Conservation (phyloP, 37 sponge, comb jelly and placozoan genomes). For the Crambe crambe region DNA sequence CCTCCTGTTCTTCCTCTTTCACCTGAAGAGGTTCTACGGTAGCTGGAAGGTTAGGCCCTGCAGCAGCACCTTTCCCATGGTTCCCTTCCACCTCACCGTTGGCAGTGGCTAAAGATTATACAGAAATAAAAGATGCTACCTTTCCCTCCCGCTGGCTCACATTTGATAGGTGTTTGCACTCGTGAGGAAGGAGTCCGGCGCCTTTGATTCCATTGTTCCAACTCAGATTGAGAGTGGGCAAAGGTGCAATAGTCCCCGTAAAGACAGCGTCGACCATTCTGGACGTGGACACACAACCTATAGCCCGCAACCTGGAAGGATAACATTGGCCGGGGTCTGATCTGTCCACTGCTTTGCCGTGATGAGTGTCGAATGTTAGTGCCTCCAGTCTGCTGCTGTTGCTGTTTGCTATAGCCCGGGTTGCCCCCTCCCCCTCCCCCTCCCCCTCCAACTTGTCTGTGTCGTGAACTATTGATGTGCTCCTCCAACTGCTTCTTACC, state of each 20-base stretch:
- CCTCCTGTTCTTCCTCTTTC: conserved; percentile 15
- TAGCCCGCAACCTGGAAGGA: conserved; percentile 57
- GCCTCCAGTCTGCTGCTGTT: no score
- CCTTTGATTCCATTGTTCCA: conserved; percentile 73
- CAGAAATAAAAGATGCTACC: background rate
- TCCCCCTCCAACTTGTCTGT: conserved; percentile 14
- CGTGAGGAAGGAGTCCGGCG: background rate
- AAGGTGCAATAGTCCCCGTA: conserved; percentile 86
- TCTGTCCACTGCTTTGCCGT: background rate
- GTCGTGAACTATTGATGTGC: conserved; percentile 42
- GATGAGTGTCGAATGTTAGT: no score
- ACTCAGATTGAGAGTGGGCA: conserved; percentile 80
- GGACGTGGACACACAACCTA: conserved; percentile 75
- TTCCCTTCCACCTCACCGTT: no score
- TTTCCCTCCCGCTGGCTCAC: background rate
- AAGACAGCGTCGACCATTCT: conserved; percentile 60
- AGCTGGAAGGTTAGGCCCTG: background rate
- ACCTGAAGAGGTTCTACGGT: background rate
- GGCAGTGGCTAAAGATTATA: background rate
- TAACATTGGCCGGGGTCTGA: conserved; percentile 43
- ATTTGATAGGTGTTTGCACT: background rate
- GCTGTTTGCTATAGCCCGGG: background rate
- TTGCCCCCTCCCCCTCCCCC: background rate
- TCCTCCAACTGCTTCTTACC: conserved; percentile 75
- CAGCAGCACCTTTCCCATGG: background rate